Percentiles rank a stretch among this genome's conserved stretches.
Evolutionary conservation across 2,797 vertebrate genomes (phyloP).

Genomic region (Pipistrellus kuhlii): DNA sequence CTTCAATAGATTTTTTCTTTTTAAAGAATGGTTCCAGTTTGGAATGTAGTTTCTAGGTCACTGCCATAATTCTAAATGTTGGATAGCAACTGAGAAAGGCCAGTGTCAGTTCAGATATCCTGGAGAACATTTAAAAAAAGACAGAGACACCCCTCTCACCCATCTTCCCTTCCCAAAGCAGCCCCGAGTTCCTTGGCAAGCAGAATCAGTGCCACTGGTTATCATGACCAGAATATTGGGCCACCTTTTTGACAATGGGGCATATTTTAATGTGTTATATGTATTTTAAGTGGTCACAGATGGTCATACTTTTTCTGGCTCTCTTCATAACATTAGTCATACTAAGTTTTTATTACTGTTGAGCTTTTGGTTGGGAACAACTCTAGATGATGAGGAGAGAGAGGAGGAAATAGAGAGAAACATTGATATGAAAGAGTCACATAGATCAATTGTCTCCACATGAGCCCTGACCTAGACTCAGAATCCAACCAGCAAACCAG

Average conservation of each 20-base stretch:
- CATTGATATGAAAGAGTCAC: neutral
- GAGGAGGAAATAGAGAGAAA: neutral
- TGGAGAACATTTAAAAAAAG: conserved; percentile 32
- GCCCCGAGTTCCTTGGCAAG: neutral
- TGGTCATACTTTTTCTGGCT: neutral
- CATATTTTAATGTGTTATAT: neutral
- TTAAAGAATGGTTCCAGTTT: conserved; percentile 18
- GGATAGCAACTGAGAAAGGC: neutral
- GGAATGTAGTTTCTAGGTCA: neutral
- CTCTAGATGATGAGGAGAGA: neutral
- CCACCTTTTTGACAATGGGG: neutral
- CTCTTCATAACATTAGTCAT: neutral
- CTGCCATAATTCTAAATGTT: conserved; percentile 19
- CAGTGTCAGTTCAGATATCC: neutral
- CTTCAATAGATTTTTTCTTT: neutral
- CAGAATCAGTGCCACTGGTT: neutral
- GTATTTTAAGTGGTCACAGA: conserved; percentile 29
- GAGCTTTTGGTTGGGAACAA: neutral
- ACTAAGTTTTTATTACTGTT: conserved; percentile 27
- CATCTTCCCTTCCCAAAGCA: neutral
- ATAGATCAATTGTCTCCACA: neutral
- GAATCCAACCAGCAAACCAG: neutral
- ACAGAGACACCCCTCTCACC: neutral
- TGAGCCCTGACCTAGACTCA: neutral
- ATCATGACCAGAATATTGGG: neutral